Percentiles rank a stretch among this genome's conserved stretches.
Evolutionary conservation across 2,797 vertebrate species (phyloP).

Genomic region (Intellagama lesueurii): DNA sequence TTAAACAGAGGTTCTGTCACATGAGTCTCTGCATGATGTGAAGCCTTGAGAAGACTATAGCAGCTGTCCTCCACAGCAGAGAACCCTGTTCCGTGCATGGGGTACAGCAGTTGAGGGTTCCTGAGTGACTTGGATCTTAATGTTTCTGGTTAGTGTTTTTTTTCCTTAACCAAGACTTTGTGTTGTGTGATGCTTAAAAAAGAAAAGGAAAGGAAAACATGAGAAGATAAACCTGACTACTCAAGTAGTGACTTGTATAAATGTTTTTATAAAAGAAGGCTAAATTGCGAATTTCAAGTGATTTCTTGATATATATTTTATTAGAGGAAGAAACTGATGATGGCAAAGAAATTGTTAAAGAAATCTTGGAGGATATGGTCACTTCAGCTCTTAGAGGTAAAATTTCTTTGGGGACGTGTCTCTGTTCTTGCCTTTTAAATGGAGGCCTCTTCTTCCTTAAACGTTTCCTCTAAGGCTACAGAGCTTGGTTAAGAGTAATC

Average conservation of each 20-base stretch:
- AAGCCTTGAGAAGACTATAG: background rate
- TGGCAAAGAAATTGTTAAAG: slow-evolving; percentile 78
- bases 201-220: background rate
- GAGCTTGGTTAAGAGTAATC: background rate
- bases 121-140: background rate
- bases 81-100: background rate
- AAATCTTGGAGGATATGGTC: slow-evolving; percentile 81
- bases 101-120: background rate
- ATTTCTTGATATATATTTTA: slow-evolving; percentile 54
- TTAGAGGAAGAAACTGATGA: slow-evolving; percentile 65
- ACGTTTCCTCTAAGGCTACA: background rate
- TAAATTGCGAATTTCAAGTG: slow-evolving; percentile 13
- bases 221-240: background rate
- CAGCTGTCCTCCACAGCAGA: background rate
- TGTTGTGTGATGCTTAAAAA: background rate
- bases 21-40: background rate
- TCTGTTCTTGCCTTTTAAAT: slow-evolving; percentile 29
- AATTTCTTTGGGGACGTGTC: slow-evolving; percentile 22
- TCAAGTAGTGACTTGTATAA: background rate
- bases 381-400: slow-evolving; percentile 78
- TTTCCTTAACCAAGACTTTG: background rate
- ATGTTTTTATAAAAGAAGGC: background rate
- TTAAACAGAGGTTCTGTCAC: background rate
- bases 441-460: background rate
- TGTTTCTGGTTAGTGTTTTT: background rate